phyloP scores from a whole-genome alignment of 2,888 invertebrate species.

The Dicyrtoma fusca region DNA sequence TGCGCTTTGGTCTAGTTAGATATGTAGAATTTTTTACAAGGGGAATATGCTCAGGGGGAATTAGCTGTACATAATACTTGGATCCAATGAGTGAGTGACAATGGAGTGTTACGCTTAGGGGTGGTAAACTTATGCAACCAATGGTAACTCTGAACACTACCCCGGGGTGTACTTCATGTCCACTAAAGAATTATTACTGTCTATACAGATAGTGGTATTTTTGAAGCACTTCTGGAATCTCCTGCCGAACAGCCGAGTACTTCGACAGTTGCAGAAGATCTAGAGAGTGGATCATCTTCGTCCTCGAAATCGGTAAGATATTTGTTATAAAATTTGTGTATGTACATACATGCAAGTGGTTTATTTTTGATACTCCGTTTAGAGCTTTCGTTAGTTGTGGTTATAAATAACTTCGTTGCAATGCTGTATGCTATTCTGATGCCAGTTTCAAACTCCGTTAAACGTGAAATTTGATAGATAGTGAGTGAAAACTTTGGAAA shows the following conservation, averaged over 20 bases:
- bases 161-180: conserved; percentile 36
- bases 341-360: background rate
- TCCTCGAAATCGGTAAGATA: conserved; percentile 6
- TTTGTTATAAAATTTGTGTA: background rate
- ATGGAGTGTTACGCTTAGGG: conserved; percentile 56
- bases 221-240: conserved; percentile 49
- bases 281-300: conserved; percentile 15
- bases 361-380: background rate
- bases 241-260: conserved; percentile 16
- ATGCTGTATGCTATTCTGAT: too few species aligned
- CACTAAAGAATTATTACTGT: conserved; percentile 34
- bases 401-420: too few species aligned
- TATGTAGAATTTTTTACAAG: too few species aligned
- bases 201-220: conserved; percentile 55
- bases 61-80: conserved; percentile 47
- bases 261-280: conserved; percentile 7
- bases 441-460: too few species aligned
- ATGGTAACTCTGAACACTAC: conserved; percentile 49
- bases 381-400: too few species aligned
- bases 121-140: conserved; percentile 57
- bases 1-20: too few species aligned
- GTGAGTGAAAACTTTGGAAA: too few species aligned
- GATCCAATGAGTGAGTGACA: conserved; percentile 57
- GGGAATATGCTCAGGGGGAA: too few species aligned
- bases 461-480: too few species aligned